Evolutionary conservation across 2,113 vertebrate species (phyloP), one percentile per base, ranked within the genome.

Genomic region (Cygnus atratus): DNA sequence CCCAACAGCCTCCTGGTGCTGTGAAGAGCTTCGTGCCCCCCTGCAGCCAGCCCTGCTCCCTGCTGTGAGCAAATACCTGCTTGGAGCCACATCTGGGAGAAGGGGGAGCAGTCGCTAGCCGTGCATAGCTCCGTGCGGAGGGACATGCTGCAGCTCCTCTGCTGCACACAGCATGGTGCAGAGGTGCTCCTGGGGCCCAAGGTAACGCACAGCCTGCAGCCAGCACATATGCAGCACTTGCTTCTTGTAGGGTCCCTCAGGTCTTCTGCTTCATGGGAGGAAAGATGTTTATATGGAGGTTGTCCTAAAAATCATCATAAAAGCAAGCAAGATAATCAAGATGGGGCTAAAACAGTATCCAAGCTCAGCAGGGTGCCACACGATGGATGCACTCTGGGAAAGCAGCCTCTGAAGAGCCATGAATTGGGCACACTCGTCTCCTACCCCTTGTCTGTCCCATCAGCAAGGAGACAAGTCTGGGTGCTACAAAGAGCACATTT

Each of bases 21-120:
- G 21, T 24, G 50, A 35, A 83, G 44, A 66, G 18, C 48, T 75
- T 76, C 25, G 1, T 37, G n/a, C 5, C 58, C 9, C 43, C 68
- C 6, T 44, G 52, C 37, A 72, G 11, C 29, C 81, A 65, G 3
- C 33, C 13, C 66, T 65, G 35, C 80, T 86, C 55, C 16, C 73
- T 71, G n/a, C 75, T 31, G 52, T 10, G 48, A 72, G 48, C 29
- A 33, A 68, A 58, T 6, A 68, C 29, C n/a, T 76, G 82, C 71
- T 21, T 4, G 20, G 14, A 76, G 39, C 75, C 90, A 83, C 54
- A 7, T 77, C 35, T 11, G 54, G 50, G 12, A 86, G 57, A 29
- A 76, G 22, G 15, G 14, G n/a, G 15, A 85, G 63, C 87, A 83
- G 92, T 75, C 9, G 25, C 66, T 93, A 92, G 93, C 78, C 90